Evolutionary conservation across 2,113 vertebrate genomes (phyloP), one percentile per base, ranked within the genome.

Genomic region (Xerus inauris): DNA sequence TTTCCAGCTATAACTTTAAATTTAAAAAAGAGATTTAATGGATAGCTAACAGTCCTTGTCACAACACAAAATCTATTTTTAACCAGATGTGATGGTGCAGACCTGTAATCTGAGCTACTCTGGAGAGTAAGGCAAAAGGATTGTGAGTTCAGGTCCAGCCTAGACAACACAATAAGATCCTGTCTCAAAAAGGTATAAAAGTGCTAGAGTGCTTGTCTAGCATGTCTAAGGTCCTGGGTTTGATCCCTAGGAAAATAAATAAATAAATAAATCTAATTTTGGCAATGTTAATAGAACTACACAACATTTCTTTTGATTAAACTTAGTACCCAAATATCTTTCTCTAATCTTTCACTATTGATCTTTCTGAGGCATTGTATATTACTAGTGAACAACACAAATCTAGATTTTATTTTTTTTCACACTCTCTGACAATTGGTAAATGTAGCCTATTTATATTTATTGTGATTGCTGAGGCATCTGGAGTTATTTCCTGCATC

Each of bases 241-340:
- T 28, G 30, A 67, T 67, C 65, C 65, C 14, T 32, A n/a, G 32
- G 30, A 67, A 32, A 30, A 65, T 32, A 30, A 30, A 13, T 65
- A 30, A 65, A 54, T 77, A 82, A 76, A 51, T 51, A 8, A 83
- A 83, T 82, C 45, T 89, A 42, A 67, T 77, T 87, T 77, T 17
- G 54, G 35, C 88, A 67, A 86, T 85, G 38, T 77, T 72, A 92
- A 71, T 35, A 13, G 62, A 95, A 87, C 54, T 35, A 92, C 8
- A 86, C 51, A 67, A 71, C 32, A 86, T 77, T 97, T 76, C 38
- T 95, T 72, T 82, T 92, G 38, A 19, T 47, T 89, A 87, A 32
- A 30, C n/a, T 90, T 92, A 32, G 24, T 69, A 86, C 47, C 19
- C 19, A 72, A 87, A n/a, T 87, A 92, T 38, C 13, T 76, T 95